Percentiles rank a stretch among this genome's conserved stretches.
Conservation (phyloP, 2,888 invertebrate species). For the Spilarctia lutea region DNA sequence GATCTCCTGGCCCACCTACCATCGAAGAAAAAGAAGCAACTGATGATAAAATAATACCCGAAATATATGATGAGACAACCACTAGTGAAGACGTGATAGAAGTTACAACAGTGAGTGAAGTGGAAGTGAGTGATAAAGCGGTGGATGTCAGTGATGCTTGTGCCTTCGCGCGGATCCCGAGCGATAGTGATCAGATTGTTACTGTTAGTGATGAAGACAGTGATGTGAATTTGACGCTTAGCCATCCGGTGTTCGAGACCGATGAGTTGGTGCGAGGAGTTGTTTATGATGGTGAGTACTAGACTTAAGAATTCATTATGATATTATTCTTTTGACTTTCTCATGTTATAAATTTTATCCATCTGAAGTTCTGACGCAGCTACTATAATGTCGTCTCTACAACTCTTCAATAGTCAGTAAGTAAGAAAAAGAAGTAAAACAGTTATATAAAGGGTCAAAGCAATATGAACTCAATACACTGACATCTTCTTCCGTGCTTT, state of each 20-base stretch:
- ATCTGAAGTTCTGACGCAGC: too few species aligned
- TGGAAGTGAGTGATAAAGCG: slow-evolving; percentile 51
- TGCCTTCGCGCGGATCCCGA: slow-evolving; percentile 77
- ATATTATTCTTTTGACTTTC: neutral
- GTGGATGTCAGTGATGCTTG: slow-evolving; percentile 73
- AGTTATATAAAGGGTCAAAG: too few species aligned
- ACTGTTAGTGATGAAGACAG: slow-evolving; percentile 75
- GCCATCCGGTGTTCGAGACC: slow-evolving; percentile 83
- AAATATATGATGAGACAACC: slow-evolving; percentile 56
- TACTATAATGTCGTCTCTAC: too few species aligned
- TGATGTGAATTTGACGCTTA: slow-evolving; percentile 82
- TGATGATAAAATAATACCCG: slow-evolving; percentile 44
- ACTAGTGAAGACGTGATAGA: slow-evolving; percentile 66
- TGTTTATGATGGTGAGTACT: slow-evolving; percentile 85
- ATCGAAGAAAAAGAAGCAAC: slow-evolving; percentile 36
- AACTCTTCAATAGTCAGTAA: too few species aligned
- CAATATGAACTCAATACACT: too few species aligned
- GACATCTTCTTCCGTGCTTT: too few species aligned
- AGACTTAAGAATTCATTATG: neutral
- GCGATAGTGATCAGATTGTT: slow-evolving; percentile 78
- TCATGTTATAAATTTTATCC: neutral
- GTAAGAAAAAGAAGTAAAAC: too few species aligned
- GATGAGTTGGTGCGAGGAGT: slow-evolving; percentile 84
- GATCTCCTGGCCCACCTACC: slow-evolving; percentile 88
- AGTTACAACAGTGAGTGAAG: slow-evolving; percentile 62